phyloP scores from a whole-genome alignment of 2,888 invertebrate genomes.

The Ennomos fuscantarius region DNA sequence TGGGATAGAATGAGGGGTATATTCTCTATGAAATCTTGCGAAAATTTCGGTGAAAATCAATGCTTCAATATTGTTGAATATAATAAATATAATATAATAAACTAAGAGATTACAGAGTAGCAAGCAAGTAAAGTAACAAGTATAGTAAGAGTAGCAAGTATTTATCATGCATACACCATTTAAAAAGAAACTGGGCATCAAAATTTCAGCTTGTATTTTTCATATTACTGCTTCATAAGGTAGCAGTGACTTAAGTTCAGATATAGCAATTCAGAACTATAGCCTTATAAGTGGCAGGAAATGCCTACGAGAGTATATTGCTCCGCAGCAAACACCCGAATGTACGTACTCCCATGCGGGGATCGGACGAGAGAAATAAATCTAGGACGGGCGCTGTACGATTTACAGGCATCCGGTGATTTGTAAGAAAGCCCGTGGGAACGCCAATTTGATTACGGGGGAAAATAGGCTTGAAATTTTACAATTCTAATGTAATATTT shows the following conservation, averaged over 20 bases:
- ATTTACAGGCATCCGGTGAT: constrained; percentile 78
- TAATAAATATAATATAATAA: too few relatives aligned
- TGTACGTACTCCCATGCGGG: constrained; percentile 40
- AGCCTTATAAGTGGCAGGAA: constrained; percentile 72
- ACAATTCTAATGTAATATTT: constrained; percentile 55
- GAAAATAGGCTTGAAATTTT: constrained; percentile 63
- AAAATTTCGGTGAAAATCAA: constrained; percentile 86
- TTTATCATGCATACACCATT: too few relatives aligned
- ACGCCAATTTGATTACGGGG: constrained; percentile 62
- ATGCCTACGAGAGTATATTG: constrained; percentile 73
- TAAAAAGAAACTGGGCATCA: too few relatives aligned
- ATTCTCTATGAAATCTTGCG: constrained; percentile 85
- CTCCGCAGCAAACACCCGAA: constrained; percentile 62
- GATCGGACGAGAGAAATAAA: constrained; percentile 65
- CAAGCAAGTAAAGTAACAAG: too few relatives aligned
- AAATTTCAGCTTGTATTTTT: too few relatives aligned
- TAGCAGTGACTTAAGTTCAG: too few relatives aligned
- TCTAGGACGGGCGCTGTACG: constrained; percentile 66
- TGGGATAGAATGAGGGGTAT: constrained; percentile 76
- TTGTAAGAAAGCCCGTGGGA: constrained; percentile 72
- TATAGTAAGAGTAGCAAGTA: too few relatives aligned
- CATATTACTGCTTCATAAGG: too few relatives aligned
- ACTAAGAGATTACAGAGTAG: too few relatives aligned
- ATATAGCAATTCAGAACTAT: constrained; percentile 25
- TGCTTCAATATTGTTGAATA: constrained; percentile 71